Evolutionary conservation across 1,140 invertebrate species (phyloP).

Genomic region (Hyposmocoma kahamanoa): DNA sequence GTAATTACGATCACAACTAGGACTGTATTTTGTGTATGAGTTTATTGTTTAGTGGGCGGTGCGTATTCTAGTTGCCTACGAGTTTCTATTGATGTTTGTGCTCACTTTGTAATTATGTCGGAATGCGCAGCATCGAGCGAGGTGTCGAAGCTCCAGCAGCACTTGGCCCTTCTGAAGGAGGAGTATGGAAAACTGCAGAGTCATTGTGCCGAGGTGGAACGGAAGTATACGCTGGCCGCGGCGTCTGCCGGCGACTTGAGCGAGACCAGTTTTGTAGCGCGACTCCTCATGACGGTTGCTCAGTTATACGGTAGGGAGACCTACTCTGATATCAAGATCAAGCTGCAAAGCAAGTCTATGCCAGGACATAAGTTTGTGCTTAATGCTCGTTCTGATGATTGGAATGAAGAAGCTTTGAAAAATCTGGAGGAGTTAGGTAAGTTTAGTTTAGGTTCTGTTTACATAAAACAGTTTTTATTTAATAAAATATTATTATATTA

Average conservation of each 20-base stretch:
- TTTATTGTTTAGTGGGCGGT: conserved; percentile 55
- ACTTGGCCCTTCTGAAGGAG: conserved; percentile 88
- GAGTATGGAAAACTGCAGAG: conserved; percentile 93
- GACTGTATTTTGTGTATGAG: conserved; percentile 19
- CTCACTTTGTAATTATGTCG: conserved; percentile 27
- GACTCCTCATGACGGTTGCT: conserved; percentile 86
- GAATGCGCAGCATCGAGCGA: conserved; percentile 71
- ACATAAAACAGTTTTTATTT: too few species aligned
- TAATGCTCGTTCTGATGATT: conserved; percentile 88
- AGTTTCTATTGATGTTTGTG: conserved; percentile 29
- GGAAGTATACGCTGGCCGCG: conserved; percentile 85
- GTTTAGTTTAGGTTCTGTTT: too few species aligned
- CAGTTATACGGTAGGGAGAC: conserved; percentile 85
- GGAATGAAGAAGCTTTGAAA: conserved; percentile 81
- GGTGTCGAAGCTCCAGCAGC: conserved; percentile 87
- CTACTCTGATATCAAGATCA: conserved; percentile 85
- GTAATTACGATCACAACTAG: conserved; percentile 20
- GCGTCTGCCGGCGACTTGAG: conserved; percentile 70
- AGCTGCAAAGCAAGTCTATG: conserved; percentile 81
- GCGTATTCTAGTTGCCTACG: too few species aligned
- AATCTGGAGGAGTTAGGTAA: conserved; percentile 81
- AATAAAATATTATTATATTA: conserved; percentile 9
- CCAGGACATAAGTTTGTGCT: conserved; percentile 93
- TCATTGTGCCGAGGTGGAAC: conserved; percentile 87
- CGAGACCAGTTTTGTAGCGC: conserved; percentile 85